Conservation (phyloP, 1,140 invertebrate genomes). For the Heliconius himera region DNA sequence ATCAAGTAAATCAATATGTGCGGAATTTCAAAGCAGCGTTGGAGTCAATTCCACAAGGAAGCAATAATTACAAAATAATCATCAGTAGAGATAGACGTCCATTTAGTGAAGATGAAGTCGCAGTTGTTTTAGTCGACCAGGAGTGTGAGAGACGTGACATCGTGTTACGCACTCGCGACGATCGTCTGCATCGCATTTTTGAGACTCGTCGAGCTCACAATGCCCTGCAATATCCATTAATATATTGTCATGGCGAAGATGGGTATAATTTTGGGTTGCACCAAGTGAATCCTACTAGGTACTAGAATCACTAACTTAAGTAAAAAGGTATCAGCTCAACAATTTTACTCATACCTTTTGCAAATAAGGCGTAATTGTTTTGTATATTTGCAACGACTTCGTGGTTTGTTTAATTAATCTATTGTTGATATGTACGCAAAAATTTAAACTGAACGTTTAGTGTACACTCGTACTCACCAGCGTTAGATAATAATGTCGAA, state of each 20-base stretch:
- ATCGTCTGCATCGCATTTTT: slow-evolving; percentile 24
- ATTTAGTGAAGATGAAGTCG: slow-evolving; percentile 25
- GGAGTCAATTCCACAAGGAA: background rate
- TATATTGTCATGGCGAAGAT: background rate
- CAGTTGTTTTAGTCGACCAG: slow-evolving; percentile 35
- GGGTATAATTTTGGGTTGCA: background rate
- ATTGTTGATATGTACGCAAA: slow-evolving; percentile 3
- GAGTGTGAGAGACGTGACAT: slow-evolving; percentile 36
- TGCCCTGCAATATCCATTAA: background rate
- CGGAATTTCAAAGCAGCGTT: slow-evolving; percentile 19
- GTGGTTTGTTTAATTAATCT: background rate
- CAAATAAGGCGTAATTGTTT: background rate
- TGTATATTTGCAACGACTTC: background rate
- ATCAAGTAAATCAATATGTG: slow-evolving; percentile 39
- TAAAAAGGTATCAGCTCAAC: background rate
- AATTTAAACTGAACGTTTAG: background rate
- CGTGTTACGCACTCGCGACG: slow-evolving; percentile 14
- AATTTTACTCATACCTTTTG: background rate
- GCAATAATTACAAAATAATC: background rate
- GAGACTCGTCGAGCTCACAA: slow-evolving; percentile 24
- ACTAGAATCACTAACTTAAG: background rate
- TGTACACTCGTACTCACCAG: background rate
- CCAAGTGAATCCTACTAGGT: background rate
- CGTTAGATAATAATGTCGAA: background rate
- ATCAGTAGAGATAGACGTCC: background rate